Base-by-base conservation (phyloP, 64 coral and sea anemone species). In the Trachythela sp. region DNA sequence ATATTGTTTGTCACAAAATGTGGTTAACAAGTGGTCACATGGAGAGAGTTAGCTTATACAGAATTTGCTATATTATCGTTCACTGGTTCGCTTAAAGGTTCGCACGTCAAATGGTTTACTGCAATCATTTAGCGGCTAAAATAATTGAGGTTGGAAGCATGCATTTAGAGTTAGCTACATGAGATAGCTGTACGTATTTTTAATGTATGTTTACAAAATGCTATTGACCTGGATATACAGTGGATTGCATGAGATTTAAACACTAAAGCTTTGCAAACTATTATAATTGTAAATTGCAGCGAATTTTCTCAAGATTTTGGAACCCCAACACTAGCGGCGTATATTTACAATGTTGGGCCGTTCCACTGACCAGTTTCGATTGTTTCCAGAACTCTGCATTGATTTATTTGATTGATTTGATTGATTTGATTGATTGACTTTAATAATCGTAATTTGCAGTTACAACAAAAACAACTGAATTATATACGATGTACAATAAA, bases 41-140 rank as follows among this genome's bases (percentile, higher is more conserved):
- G 31, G 75, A 35, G 31, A 80, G 31, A 80, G 30, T 22, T 80
- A 17, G 30, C 27, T 15, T n/a, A n/a, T 0, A 80, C 34, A 17
- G 42, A 88, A 70, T 72, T 70, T 56, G 64, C 59, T 20, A 0
- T 88, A 42, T 13, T 14, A 88, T 88, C 36, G 13, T 88, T 71
- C 67, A 26, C 14, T 14, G 32, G 10, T 37, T 24, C 33, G 20
- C 27, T 70, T 1, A n/a, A n/a, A n/a, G n/a, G n/a, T n/a, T n/a
- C n/a, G 8, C 86, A 88, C 67, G 54, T 88, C 9, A 88, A 40
- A 35, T 71, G 87, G 87, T 88, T 27, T 45, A 88, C 58, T 24
- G 87, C 26, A 30, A 71, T 71, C 87, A 24, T 5, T 56, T 56
- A 35, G 87, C 27, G 2, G 64, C 64, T 6, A 70, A 39, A 68